phyloP scores from a whole-genome alignment of 2,888 invertebrate species.

The Ferdinandea cuprea region DNA sequence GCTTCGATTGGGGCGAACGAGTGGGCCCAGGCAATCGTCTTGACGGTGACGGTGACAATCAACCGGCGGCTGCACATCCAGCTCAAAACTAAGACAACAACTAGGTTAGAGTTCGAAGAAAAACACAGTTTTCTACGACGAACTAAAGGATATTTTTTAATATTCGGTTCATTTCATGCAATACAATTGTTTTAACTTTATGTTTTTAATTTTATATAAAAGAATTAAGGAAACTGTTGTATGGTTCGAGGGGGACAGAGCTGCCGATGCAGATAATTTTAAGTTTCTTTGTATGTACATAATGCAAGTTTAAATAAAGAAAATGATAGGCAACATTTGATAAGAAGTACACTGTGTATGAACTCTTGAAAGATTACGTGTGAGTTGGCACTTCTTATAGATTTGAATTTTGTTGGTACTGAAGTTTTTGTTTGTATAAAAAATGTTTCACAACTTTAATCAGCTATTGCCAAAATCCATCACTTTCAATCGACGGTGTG shows the following conservation, averaged over 20 bases:
- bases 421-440: background rate
- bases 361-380: no score
- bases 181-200: conserved; percentile 41
- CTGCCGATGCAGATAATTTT: conserved; percentile 12
- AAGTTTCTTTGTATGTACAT: conserved; percentile 67
- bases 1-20: conserved; percentile 90
- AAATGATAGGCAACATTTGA: conserved; percentile 55
- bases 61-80: conserved; percentile 46
- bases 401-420: background rate
- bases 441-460: background rate
- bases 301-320: conserved; percentile 43
- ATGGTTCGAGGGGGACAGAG: conserved; percentile 12
- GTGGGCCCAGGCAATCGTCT: conserved; percentile 62
- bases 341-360: conserved; percentile 7
- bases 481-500: no score
- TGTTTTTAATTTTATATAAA: conserved; percentile 31
- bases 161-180: conserved; percentile 52
- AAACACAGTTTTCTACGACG: conserved; percentile 16
- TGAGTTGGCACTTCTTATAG: background rate
- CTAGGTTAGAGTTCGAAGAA: conserved; percentile 33
- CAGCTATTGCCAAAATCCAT: background rate
- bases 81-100: conserved; percentile 52
- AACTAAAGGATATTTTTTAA: conserved; percentile 6
- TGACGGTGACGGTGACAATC: conserved; percentile 50
- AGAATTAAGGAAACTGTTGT: background rate